Evolutionary conservation across 1,140 invertebrate species (phyloP), one percentile per base, ranked within the genome.

Genomic region (Zaprionus inermis): DNA sequence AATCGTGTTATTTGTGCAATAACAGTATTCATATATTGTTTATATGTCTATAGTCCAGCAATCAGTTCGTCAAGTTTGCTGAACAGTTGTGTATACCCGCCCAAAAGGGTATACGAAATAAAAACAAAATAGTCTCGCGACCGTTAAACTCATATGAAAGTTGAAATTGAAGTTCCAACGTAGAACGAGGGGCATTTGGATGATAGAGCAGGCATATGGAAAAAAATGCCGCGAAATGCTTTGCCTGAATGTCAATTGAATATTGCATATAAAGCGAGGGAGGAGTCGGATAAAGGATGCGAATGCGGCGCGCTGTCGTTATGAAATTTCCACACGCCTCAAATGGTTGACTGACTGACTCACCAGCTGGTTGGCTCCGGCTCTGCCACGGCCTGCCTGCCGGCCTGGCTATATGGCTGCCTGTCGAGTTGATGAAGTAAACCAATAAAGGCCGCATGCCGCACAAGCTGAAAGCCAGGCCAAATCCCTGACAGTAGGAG

Each of bases 391-490:
- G 63, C 22, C 22, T 28, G 54, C 32, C 18, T 16, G 52, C 36
- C 22, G n/a, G 46, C 63, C 32, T 46, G 52, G 44, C 67, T 63
- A 56, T 55, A 49, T 49, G 32, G 32, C 69, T 81, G 74, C 64
- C 65, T 83, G 84, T 85, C 81, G 75, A 85, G 78, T 85, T 85
- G 81, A 85, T 85, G 81, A 85, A 85, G 81, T 85, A 85, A 85
- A 85, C 81, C 82, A 85, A 85, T 85, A 85, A 85, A 85, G 78
- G 81, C 77, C 63, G 78, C 78, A 80, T 80, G 78, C 78, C 78
- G 67, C 58, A 78, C 79, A 66, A 68, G 58, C 78, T 71, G 72
- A 84, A 83, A 84, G 79, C 78, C 78, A 52, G 63, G 74, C 65
- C 67, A 85, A 85, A 85, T 85, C 75, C 81, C 81, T 24, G 41